These are phyloP conservation scores for Fundulus diaphanus DNA, from an alignment of 2,797 vertebrate species.

Conservation along the genomic window DNA sequence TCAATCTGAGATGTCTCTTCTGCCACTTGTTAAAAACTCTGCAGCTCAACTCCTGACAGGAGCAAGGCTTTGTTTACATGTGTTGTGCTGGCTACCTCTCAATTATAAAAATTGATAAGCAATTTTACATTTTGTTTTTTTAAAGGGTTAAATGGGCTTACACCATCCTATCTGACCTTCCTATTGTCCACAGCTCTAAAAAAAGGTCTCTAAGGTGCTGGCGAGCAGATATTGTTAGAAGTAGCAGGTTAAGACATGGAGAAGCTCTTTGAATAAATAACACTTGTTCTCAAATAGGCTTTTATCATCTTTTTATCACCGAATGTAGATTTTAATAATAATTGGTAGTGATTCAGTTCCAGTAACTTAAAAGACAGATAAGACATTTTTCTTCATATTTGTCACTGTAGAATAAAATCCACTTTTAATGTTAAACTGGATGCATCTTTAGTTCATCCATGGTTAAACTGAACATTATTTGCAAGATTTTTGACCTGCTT, in stretches of 20 bases:
- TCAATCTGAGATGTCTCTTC: not conserved
- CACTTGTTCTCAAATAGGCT: not conserved
- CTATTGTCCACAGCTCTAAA: not conserved
- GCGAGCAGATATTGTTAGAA: not conserved
- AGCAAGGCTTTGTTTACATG: too few species aligned
- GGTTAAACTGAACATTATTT: not conserved
- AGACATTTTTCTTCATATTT: not conserved
- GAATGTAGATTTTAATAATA: not conserved
- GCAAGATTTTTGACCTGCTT: not conserved
- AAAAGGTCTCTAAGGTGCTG: not conserved
- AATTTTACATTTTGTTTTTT: not conserved
- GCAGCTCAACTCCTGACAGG: not conserved
- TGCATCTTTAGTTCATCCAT: not conserved
- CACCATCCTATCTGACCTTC: not conserved
- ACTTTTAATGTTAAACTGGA: not conserved
- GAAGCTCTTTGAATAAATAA: not conserved
- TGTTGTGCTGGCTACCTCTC: not conserved
- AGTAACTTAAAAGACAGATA: not conserved
- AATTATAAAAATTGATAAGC: not conserved
- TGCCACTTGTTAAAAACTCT: not conserved
- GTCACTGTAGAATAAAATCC: not conserved
- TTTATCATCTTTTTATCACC: not conserved
- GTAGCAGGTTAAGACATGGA: not conserved
- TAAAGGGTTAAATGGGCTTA: not conserved
- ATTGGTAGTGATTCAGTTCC: not conserved